Evolutionary conservation across 2,888 invertebrate genomes (phyloP).

Genomic region (Schizotus pectinicornis): DNA sequence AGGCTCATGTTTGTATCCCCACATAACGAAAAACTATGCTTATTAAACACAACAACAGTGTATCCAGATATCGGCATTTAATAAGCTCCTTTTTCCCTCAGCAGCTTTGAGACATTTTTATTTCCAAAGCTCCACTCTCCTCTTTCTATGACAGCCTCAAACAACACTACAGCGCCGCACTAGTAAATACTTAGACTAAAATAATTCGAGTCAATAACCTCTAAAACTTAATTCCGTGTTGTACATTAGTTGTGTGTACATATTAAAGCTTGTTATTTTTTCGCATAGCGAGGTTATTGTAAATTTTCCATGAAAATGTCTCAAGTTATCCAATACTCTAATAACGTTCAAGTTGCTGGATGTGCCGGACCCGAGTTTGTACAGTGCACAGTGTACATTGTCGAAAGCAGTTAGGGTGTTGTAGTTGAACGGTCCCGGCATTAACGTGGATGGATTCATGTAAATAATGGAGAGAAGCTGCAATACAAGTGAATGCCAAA

Average conservation of each 20-base stretch:
- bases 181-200: slow-evolving; percentile 19
- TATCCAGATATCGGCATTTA: slow-evolving; percentile 31
- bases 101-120: slow-evolving; percentile 43
- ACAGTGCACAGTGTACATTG: slow-evolving; percentile 30
- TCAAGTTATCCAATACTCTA: slow-evolving; percentile 22
- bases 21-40: slow-evolving; percentile 39
- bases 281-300: slow-evolving; percentile 24
- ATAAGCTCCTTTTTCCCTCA: slow-evolving; percentile 36
- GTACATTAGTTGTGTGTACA: slow-evolving; percentile 9
- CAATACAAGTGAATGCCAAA: slow-evolving; percentile 54
- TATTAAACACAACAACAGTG: slow-evolving; percentile 31
- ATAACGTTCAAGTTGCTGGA: slow-evolving; percentile 15
- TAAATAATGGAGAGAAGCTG: slow-evolving; percentile 45
- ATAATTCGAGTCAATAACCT: slow-evolving; percentile 24
- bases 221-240: slow-evolving; percentile 14
- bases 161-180: slow-evolving; percentile 5
- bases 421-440: neutral
- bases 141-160: slow-evolving; percentile 7
- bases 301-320: slow-evolving; percentile 27
- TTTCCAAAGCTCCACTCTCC: slow-evolving; percentile 8
- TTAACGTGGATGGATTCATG: slow-evolving; percentile 25
- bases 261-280: slow-evolving; percentile 24
- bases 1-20: slow-evolving; percentile 44
- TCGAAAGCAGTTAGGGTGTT: slow-evolving; percentile 20
- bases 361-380: slow-evolving; percentile 28